These are phyloP conservation scores for Trichomycterus rosablanca DNA, from an alignment of 2,113 vertebrate genomes.

Conservation along the genomic window DNA sequence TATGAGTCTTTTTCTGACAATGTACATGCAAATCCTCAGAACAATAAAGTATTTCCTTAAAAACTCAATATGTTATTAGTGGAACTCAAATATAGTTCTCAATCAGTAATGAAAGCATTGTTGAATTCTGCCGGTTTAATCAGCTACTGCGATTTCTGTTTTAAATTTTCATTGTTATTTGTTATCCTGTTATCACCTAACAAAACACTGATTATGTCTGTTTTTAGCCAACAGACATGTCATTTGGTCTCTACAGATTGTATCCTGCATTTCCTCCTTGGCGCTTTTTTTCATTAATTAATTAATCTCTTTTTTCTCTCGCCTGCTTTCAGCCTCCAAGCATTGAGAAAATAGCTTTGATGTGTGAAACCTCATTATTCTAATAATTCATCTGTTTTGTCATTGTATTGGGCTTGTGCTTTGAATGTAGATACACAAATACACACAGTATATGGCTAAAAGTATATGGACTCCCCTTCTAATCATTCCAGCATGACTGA, in stretches of 20 bases:
- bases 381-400: conserved; percentile 4
- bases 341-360: conserved; percentile 19
- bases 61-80: no score
- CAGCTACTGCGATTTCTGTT: no score
- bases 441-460: background rate
- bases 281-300: conserved; percentile 3
- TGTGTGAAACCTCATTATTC: conserved; percentile 47
- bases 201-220: conserved; percentile 40
- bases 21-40: no score
- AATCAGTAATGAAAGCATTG: no score
- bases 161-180: no score
- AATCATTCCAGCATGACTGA: no score
- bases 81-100: no score
- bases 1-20: no score
- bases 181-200: conserved; percentile 21
- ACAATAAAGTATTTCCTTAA: no score
- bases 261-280: conserved; percentile 36
- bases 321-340: conserved; percentile 1
- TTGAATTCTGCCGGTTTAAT: no score
- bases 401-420: background rate
- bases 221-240: conserved; percentile 48
- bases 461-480: no score
- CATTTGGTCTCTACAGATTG: conserved; percentile 49
- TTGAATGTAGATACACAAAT: background rate
- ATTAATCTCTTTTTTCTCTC: conserved; percentile 31